phyloP scores from a whole-genome alignment of 2,113 vertebrate species.

The Eclectus roratus region DNA sequence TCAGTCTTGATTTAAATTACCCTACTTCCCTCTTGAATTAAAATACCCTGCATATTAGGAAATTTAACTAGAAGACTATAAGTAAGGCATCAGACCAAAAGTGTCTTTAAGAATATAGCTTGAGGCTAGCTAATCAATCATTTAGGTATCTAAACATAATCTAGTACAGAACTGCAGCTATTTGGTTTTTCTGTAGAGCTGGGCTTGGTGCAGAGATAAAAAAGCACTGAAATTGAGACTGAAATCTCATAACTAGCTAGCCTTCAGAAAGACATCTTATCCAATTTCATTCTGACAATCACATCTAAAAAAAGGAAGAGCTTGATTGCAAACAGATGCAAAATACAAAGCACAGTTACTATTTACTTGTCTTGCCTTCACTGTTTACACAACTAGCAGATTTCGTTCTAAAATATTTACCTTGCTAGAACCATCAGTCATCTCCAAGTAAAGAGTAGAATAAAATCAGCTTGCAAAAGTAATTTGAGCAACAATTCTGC shows the following conservation, averaged over 20 bases:
- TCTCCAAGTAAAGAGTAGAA: background rate
- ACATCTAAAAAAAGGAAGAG: background rate
- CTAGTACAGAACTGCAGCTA: background rate
- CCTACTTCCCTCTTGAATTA: background rate
- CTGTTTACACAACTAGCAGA: slow-evolving; percentile 45
- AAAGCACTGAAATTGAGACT: background rate
- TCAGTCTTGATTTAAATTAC: background rate
- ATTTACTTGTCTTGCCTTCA: slow-evolving; percentile 19
- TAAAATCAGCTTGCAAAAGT: background rate
- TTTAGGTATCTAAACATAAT: background rate
- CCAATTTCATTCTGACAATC: background rate
- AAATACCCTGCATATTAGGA: background rate
- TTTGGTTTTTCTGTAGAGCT: background rate
- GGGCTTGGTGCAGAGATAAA: background rate
- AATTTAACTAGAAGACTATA: background rate
- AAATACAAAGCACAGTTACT: slow-evolving; percentile 3
- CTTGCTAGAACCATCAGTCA: slow-evolving; percentile 42
- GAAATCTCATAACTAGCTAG: background rate
- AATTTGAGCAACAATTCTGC: background rate
- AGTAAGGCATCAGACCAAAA: background rate
- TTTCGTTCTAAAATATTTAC: slow-evolving; percentile 57
- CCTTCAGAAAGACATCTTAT: background rate
- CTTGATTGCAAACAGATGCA: slow-evolving; percentile 54
- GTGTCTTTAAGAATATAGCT: background rate
- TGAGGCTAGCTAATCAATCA: background rate